These are phyloP conservation scores for Brachirus orientalis DNA, from an alignment of 2,113 vertebrate genomes.

Conservation along the genomic window DNA sequence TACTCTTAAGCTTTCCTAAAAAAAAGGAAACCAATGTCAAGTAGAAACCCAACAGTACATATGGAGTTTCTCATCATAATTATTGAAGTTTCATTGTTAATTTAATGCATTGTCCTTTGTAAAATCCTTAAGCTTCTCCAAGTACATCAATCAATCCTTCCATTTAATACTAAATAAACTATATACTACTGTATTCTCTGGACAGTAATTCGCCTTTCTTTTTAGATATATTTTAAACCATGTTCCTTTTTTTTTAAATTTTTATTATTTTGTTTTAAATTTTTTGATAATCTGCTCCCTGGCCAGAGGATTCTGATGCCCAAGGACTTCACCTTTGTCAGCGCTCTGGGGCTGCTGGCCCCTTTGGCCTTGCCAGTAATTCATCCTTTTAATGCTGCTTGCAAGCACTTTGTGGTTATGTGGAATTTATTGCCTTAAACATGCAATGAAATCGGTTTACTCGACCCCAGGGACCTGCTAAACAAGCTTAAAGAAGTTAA, in stretches of 20 bases:
- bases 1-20: too few relatives aligned
- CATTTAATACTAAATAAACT: too few relatives aligned
- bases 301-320: neutral
- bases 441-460: neutral
- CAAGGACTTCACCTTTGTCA: neutral
- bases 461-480: neutral
- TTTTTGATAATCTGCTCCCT: neutral
- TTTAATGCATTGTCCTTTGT: neutral
- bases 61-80: neutral
- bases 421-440: neutral
- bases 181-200: too few relatives aligned
- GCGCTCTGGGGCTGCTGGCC: neutral
- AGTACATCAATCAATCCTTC: too few relatives aligned
- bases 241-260: too few relatives aligned
- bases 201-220: too few relatives aligned
- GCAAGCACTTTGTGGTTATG: neutral
- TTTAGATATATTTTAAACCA: too few relatives aligned
- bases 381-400: slow-evolving; percentile 1
- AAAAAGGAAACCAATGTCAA: neutral
- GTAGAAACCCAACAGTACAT: neutral
- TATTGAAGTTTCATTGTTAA: neutral
- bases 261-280: too few relatives aligned
- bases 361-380: neutral
- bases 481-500: slow-evolving; percentile 8
- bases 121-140: neutral